Conservation (phyloP, 2,797 vertebrate genomes). For the Eospalax fontanierii region DNA sequence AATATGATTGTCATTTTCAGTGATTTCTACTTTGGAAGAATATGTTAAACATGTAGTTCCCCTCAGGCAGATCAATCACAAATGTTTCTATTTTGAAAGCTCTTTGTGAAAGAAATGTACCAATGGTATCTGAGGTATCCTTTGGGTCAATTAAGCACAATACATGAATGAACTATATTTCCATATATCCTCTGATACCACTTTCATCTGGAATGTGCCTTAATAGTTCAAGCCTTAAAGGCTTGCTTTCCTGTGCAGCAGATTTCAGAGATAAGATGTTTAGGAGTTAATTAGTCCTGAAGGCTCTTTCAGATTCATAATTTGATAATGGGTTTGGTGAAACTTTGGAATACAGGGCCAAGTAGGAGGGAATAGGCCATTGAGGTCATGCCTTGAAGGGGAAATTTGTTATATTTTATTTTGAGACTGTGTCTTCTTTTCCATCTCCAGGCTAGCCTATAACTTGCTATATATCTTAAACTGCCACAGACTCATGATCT, state of each 20-base stretch:
- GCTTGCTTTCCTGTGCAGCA: too few species aligned
- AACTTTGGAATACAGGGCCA: too few species aligned
- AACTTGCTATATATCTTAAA: not conserved
- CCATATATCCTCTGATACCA: not conserved
- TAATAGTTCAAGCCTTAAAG: too few species aligned
- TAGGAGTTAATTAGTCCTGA: too few species aligned
- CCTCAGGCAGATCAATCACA: conserved; percentile 17
- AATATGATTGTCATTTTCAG: not conserved
- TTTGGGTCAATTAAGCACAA: conserved; percentile 29
- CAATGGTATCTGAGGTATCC: not conserved
- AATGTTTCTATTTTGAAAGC: conserved; percentile 40
- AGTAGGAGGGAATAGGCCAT: too few species aligned
- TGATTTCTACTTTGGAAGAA: conserved; percentile 28
- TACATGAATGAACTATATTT: not conserved
- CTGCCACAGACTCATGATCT: not conserved
- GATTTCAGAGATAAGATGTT: too few species aligned
- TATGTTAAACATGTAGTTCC: not conserved
- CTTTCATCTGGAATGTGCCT: too few species aligned
- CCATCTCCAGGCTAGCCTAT: not conserved
- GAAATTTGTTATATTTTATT: too few species aligned
- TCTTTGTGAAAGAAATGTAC: conserved; percentile 2
- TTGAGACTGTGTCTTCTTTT: not conserved
- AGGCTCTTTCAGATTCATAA: too few species aligned
- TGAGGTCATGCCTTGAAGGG: too few species aligned
- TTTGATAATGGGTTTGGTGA: too few species aligned